Conservation (phyloP, 2,113 vertebrate species). For the Ascaphus truei region DNA sequence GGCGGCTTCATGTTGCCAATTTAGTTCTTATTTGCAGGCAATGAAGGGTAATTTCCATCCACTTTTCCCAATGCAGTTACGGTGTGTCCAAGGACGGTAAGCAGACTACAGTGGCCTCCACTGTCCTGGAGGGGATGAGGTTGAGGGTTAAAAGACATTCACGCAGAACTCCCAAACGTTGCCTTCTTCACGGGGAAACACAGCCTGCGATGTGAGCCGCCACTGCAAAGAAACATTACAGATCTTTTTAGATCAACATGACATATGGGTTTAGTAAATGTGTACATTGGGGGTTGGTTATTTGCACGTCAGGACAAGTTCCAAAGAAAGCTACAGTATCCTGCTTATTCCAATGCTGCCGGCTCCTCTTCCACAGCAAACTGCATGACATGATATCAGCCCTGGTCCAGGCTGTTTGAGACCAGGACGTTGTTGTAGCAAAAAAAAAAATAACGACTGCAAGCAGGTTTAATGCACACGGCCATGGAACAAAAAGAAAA, state of each 20-base stretch:
- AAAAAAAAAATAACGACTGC: conserved; percentile 9
- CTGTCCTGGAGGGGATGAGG: background rate
- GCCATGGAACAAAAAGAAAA: background rate
- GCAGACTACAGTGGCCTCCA: conserved; percentile 20
- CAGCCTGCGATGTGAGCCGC: conserved; percentile 22
- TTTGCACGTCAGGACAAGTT: conserved; percentile 43
- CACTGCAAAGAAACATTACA: conserved; percentile 39
- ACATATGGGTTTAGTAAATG: conserved; percentile 44
- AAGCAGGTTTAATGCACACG: background rate
- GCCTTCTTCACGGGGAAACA: background rate
- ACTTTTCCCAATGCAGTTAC: conserved; percentile 16
- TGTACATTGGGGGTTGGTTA: conserved; percentile 46
- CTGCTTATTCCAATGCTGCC: conserved; percentile 22
- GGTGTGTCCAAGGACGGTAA: background rate
- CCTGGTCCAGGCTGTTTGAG: conserved; percentile 20
- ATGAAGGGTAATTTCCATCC: conserved; percentile 19
- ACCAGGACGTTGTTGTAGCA: conserved; percentile 26
- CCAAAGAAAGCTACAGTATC: conserved; percentile 44
- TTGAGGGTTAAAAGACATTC: background rate
- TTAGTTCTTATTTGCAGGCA: conserved; percentile 25
- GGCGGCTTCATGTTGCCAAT: conserved; percentile 16
- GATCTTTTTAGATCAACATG: conserved; percentile 36
- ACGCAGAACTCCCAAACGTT: background rate
- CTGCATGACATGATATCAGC: conserved; percentile 12
- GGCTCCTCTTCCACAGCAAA: background rate